Base-by-base conservation (phyloP, 2,797 vertebrate species). In the Pogoniulus pusillus region DNA sequence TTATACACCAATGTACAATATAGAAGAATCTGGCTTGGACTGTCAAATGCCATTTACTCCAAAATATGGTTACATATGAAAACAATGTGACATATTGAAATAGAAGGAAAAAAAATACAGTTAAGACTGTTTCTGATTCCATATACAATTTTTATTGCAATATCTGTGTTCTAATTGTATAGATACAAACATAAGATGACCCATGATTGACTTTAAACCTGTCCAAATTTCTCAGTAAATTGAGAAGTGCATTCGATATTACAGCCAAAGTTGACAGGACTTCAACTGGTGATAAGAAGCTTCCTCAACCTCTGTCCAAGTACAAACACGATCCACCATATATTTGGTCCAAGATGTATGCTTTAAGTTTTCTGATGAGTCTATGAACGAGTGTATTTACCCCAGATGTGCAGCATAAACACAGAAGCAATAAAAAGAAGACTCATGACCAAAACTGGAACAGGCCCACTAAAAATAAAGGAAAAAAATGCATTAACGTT, bases 331-430 rank as follows among this genome's bases (percentile, higher is more conserved):
- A 94, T 95, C 82, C 89, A 96, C 83, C 95, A 94, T 37, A 94
- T 85, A 97, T 99, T 99, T 99, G 99, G 99, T 99, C 99, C 98
- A 98, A 98, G 96, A 92, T 91, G 95, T 87, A 97, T 90, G 96
- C 91, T 95, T 98, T 98, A 97, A 97, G 97, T 94, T 97, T 97
- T 94, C 59, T 97, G 97, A 82, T n/a, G 65, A 89, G 94, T 96
- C 98, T 99, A 99, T 51, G 99, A 99, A 90, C 99, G 99, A 79
- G 99, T 99, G 96, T 99, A 99, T 97, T 99, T 99, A 95, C 99
- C 99, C 99, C 99, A 99, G 98, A 99, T 99, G 97, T 99, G 99
- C 96, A 99, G 98, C 99, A 99, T 99, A 97, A 99, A 99, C 92
- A 99, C 99, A 41, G 99, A 99, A 72, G 99, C 99, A 85, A 99